Evolutionary conservation across 2,888 invertebrate genomes (phyloP).

Genomic region (Crossocerus cetratus): DNA sequence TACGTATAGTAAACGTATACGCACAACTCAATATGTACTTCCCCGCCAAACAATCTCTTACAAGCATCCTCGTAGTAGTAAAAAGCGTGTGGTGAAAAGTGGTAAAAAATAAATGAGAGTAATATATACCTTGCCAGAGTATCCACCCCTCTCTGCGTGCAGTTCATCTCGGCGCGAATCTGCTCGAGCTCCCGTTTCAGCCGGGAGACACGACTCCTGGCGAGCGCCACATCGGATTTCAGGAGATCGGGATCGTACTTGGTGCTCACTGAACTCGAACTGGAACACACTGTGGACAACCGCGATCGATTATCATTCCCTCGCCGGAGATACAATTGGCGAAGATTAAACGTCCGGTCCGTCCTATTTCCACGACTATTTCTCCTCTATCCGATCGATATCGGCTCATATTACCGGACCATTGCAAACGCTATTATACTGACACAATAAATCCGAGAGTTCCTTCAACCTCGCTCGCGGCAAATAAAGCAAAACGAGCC

Average conservation of each 20-base stretch:
- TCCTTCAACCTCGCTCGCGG: not conserved
- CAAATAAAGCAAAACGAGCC: not conserved
- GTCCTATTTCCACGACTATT: no score
- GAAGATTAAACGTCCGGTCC: no score
- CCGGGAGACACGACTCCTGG: slow-evolving; percentile 91
- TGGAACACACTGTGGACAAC: slow-evolving; percentile 86
- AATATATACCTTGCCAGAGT: slow-evolving; percentile 88
- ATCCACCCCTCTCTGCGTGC: slow-evolving; percentile 94
- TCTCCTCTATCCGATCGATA: no score
- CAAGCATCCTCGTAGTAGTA: no score
- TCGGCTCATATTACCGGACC: no score
- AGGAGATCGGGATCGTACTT: slow-evolving; percentile 96
- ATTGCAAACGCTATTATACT: no score
- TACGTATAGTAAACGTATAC: not conserved
- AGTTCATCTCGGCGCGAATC: slow-evolving; percentile 93
- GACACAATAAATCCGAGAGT: not conserved
- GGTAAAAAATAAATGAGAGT: slow-evolving; percentile 54
- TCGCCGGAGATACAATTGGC: no score
- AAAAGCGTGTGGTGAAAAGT: not conserved
- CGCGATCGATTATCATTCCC: not conserved
- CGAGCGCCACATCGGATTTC: slow-evolving; percentile 93
- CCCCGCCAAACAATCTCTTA: no score
- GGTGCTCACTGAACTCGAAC: slow-evolving; percentile 91
- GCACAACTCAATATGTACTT: no score
- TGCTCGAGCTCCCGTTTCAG: slow-evolving; percentile 93